phyloP scores from a whole-genome alignment of 2,797 vertebrate genomes.

The Morus bassanus region DNA sequence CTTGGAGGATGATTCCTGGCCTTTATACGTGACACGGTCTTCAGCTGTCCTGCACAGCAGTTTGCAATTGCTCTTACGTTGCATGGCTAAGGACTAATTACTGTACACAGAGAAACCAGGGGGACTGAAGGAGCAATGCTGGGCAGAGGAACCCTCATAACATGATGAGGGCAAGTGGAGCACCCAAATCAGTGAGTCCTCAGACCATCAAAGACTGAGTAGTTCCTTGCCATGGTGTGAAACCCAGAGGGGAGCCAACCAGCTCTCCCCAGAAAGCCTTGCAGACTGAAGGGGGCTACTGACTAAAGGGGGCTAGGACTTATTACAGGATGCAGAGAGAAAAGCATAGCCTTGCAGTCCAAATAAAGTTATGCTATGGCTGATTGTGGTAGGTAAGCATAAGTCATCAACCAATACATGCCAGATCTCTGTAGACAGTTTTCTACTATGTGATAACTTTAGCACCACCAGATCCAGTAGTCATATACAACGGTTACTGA shows the following conservation, averaged over 20 bases:
- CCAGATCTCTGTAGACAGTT: not conserved
- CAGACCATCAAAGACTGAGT: not conserved
- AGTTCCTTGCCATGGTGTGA: not conserved
- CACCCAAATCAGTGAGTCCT: not conserved
- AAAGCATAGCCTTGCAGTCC: not conserved
- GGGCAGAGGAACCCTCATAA: fast-evolving
- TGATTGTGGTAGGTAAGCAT: not conserved
- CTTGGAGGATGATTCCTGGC: not conserved
- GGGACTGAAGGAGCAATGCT: not conserved
- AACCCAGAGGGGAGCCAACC: not conserved
- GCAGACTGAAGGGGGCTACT: not conserved
- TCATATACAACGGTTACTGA: not conserved
- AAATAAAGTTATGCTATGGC: not conserved
- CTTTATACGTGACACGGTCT: not conserved
- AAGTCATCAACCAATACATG: not conserved
- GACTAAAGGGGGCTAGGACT: not conserved
- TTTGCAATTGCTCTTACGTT: not conserved
- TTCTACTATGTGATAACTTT: not conserved
- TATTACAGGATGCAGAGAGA: not conserved
- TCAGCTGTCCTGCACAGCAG: not conserved
- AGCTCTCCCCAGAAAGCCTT: not conserved
- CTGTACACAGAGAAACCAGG: not conserved
- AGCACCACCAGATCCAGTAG: not conserved
- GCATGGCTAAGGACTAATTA: not conserved
- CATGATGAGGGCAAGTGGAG: fast-evolving